phyloP scores from a whole-genome alignment of 2,888 invertebrate species.

The Zhuqinia jingwanae region DNA sequence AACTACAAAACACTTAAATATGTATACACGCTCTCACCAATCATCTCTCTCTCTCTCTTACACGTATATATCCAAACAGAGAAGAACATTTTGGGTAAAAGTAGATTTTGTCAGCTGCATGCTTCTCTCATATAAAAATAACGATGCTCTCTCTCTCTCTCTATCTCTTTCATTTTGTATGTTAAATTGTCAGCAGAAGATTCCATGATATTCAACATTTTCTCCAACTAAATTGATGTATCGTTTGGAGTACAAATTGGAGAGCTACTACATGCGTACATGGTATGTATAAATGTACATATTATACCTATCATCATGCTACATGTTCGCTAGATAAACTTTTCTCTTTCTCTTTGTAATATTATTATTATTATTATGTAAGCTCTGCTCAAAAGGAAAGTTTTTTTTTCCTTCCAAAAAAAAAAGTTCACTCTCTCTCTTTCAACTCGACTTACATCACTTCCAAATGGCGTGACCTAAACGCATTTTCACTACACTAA shows the following conservation, averaged over 20 bases:
- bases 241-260: conserved; percentile 45
- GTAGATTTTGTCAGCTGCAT: background rate
- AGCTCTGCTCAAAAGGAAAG: background rate
- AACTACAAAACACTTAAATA: conserved; percentile 3
- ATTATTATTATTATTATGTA: background rate
- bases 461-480: conserved; percentile 79
- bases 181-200: conserved; percentile 67
- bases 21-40: conserved; percentile 7
- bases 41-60: conserved; percentile 12
- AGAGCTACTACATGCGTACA: background rate
- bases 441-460: conserved; percentile 43
- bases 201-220: conserved; percentile 66
- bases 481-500: conserved; percentile 78
- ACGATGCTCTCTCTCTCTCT: background rate
- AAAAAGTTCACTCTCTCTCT: conserved; percentile 36
- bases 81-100: conserved; percentile 13
- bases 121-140: conserved; percentile 28
- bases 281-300: background rate
- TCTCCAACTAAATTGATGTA: conserved; percentile 57
- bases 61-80: background rate
- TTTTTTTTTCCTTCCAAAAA: conserved; percentile 27
- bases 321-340: background rate
- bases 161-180: conserved; percentile 11
- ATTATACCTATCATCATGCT: background rate
- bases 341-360: conserved; percentile 10